Percentiles rank a stretch among this genome's conserved stretches.
These are phyloP conservation scores for Elephas maximus DNA, from an alignment of 2,113 vertebrate genomes.

Conservation along the genomic window DNA sequence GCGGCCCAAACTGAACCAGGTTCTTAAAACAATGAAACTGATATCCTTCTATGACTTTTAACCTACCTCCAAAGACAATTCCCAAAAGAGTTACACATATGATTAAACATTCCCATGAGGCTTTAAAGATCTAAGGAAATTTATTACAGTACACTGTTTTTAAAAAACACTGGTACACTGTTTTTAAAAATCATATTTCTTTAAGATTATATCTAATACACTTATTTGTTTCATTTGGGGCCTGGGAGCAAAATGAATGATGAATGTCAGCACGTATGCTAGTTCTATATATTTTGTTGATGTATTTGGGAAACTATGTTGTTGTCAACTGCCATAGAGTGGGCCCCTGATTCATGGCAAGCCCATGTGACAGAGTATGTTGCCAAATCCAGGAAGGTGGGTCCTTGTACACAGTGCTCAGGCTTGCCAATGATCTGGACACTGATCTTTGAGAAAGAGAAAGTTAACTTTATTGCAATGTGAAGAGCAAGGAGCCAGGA, in stretches of 20 bases:
- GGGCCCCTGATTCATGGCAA: not conserved
- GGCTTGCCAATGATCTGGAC: too few species aligned
- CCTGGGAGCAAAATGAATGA: not conserved
- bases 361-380: too few species aligned
- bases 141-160: not conserved
- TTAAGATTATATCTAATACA: not conserved
- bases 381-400: too few species aligned
- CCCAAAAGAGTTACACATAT: not conserved
- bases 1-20: not conserved
- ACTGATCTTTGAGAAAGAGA: too few species aligned
- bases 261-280: not conserved
- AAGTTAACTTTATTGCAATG: too few species aligned
- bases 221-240: slow-evolving; percentile 5
- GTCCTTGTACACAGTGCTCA: too few species aligned
- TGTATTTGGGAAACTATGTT: not conserved
- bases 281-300: not conserved
- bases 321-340: too few species aligned
- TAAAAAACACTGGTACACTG: not conserved
- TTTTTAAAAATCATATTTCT: not conserved
- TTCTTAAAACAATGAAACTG: not conserved
- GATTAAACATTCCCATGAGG: not conserved
- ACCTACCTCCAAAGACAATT: slow-evolving; percentile 4
- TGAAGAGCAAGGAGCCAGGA: too few species aligned
- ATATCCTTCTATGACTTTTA: not conserved
- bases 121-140: not conserved